Evolutionary conservation across 64 coral and sea anemone species (phyloP).

Genomic region (Montipora capricornis): DNA sequence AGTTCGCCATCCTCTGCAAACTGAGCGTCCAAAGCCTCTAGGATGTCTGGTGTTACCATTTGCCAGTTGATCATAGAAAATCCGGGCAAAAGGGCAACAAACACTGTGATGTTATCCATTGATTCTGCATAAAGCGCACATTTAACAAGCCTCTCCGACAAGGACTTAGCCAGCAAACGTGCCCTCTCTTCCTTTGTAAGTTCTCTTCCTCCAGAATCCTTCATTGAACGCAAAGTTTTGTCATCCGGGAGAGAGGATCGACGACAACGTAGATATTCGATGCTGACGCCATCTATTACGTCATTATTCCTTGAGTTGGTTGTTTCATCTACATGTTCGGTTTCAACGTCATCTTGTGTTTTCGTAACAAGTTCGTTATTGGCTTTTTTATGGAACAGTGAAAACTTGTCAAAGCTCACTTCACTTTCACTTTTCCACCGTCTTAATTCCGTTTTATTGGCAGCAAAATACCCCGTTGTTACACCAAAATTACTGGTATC

Average conservation of each 20-base stretch:
- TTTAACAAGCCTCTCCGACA: constrained; percentile 82
- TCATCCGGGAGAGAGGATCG: constrained; percentile 32
- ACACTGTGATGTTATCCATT: constrained; percentile 85
- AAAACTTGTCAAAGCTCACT: neutral
- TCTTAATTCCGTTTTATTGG: neutral
- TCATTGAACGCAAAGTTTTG: constrained; percentile 2
- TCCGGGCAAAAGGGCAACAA: constrained; percentile 81
- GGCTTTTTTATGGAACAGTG: neutral
- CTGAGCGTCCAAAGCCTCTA: constrained; percentile 31
- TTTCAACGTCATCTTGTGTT: neutral
- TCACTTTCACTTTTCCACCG: constrained; percentile 10
- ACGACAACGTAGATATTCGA: constrained; percentile 23
- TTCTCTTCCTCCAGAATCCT: neutral
- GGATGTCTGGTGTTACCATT: constrained; percentile 41
- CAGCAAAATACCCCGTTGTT: neutral
- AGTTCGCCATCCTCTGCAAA: constrained; percentile 13
- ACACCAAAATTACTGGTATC: neutral
- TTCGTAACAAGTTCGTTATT: neutral
- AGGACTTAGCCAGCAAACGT: constrained; percentile 66
- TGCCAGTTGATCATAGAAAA: constrained; percentile 76
- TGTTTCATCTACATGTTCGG: neutral
- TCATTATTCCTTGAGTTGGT: neutral
- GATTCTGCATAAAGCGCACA: constrained; percentile 80
- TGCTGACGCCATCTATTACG: constrained; percentile 1
- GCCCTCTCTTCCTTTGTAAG: constrained; percentile 74